phyloP scores from a whole-genome alignment of 2,888 invertebrate species.

The Amphipoea oculea region DNA sequence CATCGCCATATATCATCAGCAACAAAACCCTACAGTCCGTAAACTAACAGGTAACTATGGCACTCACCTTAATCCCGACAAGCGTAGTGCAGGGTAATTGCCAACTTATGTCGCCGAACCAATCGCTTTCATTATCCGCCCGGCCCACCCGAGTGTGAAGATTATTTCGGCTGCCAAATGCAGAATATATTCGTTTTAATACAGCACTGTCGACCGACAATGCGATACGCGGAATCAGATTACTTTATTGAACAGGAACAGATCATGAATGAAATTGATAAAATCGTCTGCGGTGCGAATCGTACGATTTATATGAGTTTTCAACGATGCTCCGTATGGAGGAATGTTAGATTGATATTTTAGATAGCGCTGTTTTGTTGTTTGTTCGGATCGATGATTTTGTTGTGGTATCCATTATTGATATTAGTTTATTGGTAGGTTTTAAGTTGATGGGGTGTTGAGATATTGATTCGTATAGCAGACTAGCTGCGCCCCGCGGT shows the following conservation, averaged over 20 bases:
- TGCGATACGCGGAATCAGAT: constrained; percentile 85
- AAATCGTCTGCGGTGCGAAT: constrained; percentile 83
- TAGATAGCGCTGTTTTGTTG: constrained; percentile 57
- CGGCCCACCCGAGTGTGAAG: constrained; percentile 81
- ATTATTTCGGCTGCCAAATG: constrained; percentile 86
- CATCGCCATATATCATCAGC: constrained; percentile 8
- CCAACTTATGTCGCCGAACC: constrained; percentile 84
- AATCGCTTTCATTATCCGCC: constrained; percentile 83
- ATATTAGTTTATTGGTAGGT: constrained; percentile 44
- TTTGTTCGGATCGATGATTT: constrained; percentile 27
- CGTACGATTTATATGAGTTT: constrained; percentile 74
- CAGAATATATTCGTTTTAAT: constrained; percentile 74
- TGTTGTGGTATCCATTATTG: constrained; percentile 39
- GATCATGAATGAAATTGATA: constrained; percentile 87
- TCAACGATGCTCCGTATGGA: constrained; percentile 63
- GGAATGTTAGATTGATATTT: constrained; percentile 65
- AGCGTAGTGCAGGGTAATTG: constrained; percentile 82
- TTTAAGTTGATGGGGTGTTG: constrained; percentile 25
- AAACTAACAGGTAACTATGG: constrained; percentile 51
- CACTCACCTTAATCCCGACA: constrained; percentile 76
- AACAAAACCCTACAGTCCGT: constrained; percentile 31
- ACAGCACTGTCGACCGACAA: constrained; percentile 75
- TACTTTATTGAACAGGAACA: constrained; percentile 84
- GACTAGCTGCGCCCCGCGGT: no score
- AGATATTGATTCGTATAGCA: not conserved